Evolutionary conservation across 2,888 invertebrate genomes (phyloP), one percentile per base, ranked within the genome.

Genomic region (Pteria penguin): DNA sequence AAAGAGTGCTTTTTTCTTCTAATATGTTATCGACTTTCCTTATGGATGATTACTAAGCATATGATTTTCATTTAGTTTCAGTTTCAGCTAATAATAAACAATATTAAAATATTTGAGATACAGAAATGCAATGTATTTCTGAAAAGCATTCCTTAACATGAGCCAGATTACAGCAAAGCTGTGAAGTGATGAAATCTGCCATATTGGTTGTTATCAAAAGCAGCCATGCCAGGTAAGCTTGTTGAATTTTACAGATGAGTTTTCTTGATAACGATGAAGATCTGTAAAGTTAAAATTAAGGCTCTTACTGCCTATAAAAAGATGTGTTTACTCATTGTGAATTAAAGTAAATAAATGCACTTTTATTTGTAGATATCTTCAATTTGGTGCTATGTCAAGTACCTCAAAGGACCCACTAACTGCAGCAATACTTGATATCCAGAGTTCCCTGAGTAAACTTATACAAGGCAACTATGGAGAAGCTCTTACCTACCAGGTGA

Each of bases 141-240:
- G n/a, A n/a, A n/a, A n/a, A n/a, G n/a, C n/a, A n/a, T n/a, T n/a
- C n/a, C n/a, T n/a, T n/a, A n/a, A n/a, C n/a, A n/a, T n/a, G n/a
- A n/a, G 32, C 57, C 89, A 96, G 96, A 85, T 93, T 96, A 36
- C 96, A 97, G 89, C 95, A 96, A 92, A 95, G 96, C 81, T 96
- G 96, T 91, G 94, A 95, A 36, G 93, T 96, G 68, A 93, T 97
- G 89, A 95, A 86, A 68, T 77, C 87, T 4, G 87, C 85, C 24
- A 85, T 89, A 26, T 76, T 81, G n/a, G 82, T 87, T 32, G 85
- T 89, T 54, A 82, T 83, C 22, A 45, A 68, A 33, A 69, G 67
- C 24, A 67, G 61, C 54, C 60, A 73, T 54, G 60, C 73, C n/a
- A 68, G 73, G 73, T 73, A 61, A 66, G 14, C 29, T 0, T 8